Evolutionary conservation across 2,113 vertebrate genomes (phyloP).

Genomic region (Gavialis gangeticus): DNA sequence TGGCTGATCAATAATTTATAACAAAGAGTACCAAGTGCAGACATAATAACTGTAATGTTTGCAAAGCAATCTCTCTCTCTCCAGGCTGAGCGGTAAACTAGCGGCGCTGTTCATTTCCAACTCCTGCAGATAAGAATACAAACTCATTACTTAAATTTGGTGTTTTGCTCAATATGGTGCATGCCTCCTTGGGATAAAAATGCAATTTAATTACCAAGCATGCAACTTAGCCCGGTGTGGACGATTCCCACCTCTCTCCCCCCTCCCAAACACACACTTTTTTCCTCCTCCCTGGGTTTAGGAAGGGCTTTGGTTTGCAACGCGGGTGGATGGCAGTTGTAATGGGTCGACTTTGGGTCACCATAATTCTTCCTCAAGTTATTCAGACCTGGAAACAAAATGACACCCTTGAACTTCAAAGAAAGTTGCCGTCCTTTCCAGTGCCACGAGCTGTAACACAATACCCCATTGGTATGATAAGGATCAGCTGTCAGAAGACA

Average conservation of each 20-base stretch:
- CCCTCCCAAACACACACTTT: neutral
- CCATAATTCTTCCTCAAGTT: conserved; percentile 70
- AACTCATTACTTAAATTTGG: conserved; percentile 87
- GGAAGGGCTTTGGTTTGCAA: conserved; percentile 51
- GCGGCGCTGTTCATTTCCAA: conserved; percentile 84
- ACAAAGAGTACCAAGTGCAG: conserved; percentile 86
- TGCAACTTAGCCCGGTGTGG: conserved; percentile 65
- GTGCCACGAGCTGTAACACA: conserved; percentile 79
- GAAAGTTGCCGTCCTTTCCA: conserved; percentile 77
- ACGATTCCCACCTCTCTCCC: conserved; percentile 51
- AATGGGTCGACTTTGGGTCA: conserved; percentile 74
- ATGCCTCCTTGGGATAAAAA: conserved; percentile 80
- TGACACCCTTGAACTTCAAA: conserved; percentile 84
- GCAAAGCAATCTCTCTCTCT: conserved; percentile 87
- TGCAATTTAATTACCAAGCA: conserved; percentile 80
- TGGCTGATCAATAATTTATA: conserved; percentile 90
- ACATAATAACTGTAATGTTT: conserved; percentile 90
- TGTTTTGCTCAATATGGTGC: conserved; percentile 82
- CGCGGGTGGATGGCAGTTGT: conserved; percentile 34
- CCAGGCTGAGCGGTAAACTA: conserved; percentile 86
- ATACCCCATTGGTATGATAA: conserved; percentile 77
- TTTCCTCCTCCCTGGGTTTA: neutral
- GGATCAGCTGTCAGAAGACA: conserved; percentile 80
- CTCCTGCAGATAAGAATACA: conserved; percentile 87
- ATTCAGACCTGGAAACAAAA: conserved; percentile 77